Conservation (phyloP, 2,113 vertebrate genomes). For the Machaerirhynchus nigripectus region DNA sequence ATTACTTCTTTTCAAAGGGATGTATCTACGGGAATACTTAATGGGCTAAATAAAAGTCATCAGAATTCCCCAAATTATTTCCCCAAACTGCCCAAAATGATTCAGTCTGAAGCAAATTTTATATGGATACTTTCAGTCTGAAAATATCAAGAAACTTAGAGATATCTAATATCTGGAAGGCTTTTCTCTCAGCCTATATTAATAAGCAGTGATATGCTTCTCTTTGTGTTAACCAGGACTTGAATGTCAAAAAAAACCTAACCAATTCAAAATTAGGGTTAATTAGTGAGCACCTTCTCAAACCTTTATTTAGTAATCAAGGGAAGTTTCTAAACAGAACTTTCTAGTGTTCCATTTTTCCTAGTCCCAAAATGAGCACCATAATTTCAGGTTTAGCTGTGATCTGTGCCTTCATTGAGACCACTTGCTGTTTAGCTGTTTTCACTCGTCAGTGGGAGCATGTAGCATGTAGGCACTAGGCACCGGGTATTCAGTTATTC, state of each 20-base stretch:
- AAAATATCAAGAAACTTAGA: background rate
- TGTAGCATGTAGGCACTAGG: background rate
- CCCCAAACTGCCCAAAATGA: background rate
- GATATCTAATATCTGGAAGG: background rate
- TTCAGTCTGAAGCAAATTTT: background rate
- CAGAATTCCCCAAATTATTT: background rate
- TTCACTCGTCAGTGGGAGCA: background rate
- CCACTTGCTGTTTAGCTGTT: background rate
- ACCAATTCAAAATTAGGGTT: background rate
- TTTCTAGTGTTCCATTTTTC: background rate
- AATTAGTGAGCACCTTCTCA: background rate
- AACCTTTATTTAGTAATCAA: background rate
- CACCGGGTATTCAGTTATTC: fast-evolving
- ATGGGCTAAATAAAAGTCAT: background rate
- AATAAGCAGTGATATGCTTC: background rate
- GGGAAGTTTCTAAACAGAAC: background rate
- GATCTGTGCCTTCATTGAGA: background rate
- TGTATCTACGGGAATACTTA: background rate
- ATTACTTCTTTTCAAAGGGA: background rate
- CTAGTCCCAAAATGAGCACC: background rate
- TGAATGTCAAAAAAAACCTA: background rate
- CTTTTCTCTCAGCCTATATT: background rate
- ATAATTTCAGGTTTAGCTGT: background rate
- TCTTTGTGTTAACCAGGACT: background rate
- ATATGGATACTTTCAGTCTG: background rate